Base-by-base conservation (phyloP, 1,140 invertebrate genomes). In the Drosophila tristis region DNA sequence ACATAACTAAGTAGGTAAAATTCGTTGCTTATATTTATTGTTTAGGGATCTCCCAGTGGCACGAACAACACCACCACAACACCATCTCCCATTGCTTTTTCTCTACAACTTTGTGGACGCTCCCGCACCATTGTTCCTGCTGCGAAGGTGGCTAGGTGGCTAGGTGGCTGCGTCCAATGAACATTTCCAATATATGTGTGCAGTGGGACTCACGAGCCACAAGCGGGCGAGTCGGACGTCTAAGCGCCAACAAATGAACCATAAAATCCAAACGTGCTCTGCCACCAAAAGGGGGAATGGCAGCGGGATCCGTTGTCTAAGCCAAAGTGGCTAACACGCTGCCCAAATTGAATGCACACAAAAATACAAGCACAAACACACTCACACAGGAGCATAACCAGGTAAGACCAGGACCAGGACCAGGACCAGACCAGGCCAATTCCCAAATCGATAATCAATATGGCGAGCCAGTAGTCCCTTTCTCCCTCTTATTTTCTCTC, bases 371-470 rank as follows among this genome's bases (percentile, higher is more conserved):
- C 55, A 63, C 57, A 71, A 35, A 67, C 59, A 44, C 56, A 68
- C 15, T 50, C 26, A 61, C 42, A 45, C 31, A 49, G 8, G 16
- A 6, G 42, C 16, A 55, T 8, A 67, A 13, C 51, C 29, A 71
- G 25, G 44, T 42, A 44, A 59, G 25, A 16, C 62, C 47, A 66
- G 54, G 67, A n/a, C 43, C 35, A 39, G 35, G 25, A 16, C 62
- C 47, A 66, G 54, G 57, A 31, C 39, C 11, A 49, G 72, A 48
- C 72, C 63, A 56, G 74, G 67, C 47, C 66, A 89, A 90, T 90
- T 90, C 87, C 87, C 87, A 90, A 90, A 90, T 90, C 82, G 87
- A 90, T 90, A 90, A 90, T 90, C 87, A 90, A 90, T 90, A 90
- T 89, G 84, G 84, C 84, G 80, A 79, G 76, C 80, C 85, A 50